Evolutionary conservation across 2,888 invertebrate genomes (phyloP).

Genomic region (Oxycera nigricornis): DNA sequence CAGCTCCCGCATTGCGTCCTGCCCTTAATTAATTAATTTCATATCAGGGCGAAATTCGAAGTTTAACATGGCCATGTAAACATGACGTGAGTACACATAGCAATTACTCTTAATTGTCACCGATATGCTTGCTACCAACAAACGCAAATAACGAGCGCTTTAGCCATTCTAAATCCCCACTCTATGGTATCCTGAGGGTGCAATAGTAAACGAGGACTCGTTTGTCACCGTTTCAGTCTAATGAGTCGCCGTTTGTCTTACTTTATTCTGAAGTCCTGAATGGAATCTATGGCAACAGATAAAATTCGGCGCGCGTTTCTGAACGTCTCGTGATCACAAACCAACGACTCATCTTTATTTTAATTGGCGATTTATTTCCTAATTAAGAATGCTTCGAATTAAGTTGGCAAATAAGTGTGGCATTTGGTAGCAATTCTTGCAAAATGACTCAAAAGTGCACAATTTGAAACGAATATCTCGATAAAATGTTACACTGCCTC

Average conservation of each 20-base stretch:
- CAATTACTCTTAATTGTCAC: neutral
- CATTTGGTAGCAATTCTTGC: neutral
- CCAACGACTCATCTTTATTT: too few relatives aligned
- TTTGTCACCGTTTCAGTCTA: neutral
- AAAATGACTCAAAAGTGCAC: neutral
- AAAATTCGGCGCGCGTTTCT: neutral
- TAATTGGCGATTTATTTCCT: neutral
- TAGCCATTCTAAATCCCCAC: neutral
- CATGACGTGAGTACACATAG: neutral
- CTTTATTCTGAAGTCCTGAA: neutral
- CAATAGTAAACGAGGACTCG: neutral
- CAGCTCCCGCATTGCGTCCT: neutral
- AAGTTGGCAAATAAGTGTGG: conserved; percentile 21
- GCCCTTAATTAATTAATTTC: neutral
- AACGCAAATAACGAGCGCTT: too few relatives aligned
- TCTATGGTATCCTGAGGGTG: neutral
- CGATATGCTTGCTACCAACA: too few relatives aligned
- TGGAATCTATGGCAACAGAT: neutral
- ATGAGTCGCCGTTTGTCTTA: neutral
- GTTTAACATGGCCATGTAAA: neutral
- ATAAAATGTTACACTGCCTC: neutral
- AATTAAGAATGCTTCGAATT: neutral
- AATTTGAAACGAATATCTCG: neutral
- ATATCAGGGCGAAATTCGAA: neutral
- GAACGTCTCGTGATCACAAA: too few relatives aligned